Evolutionary conservation across 1,140 invertebrate species (phyloP).

Genomic region (Neodiprion lecontei): DNA sequence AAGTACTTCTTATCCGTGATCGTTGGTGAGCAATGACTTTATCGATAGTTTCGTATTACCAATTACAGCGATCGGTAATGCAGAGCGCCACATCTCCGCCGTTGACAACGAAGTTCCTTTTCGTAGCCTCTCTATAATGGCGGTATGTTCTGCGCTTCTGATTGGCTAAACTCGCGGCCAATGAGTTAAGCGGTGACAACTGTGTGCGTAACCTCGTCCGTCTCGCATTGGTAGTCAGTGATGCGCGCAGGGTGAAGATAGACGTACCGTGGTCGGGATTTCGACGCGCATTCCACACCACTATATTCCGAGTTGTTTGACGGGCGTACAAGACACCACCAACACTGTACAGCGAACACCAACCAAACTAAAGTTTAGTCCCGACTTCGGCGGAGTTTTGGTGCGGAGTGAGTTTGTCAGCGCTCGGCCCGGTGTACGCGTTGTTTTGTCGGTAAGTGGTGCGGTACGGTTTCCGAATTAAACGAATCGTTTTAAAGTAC

Average conservation of each 20-base stretch:
- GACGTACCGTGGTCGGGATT: background rate
- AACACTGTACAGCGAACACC: background rate
- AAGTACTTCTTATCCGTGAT: too few species aligned
- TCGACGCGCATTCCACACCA: slow-evolving; percentile 6
- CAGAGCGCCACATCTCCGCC: background rate
- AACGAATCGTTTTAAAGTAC: too few species aligned
- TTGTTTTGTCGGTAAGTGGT: background rate
- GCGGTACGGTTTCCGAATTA: background rate
- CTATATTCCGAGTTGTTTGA: background rate
- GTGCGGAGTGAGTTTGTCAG: background rate
- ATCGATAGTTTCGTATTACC: too few species aligned
- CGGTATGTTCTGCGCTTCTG: background rate
- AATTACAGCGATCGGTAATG: too few species aligned
- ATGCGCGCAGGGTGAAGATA: background rate
- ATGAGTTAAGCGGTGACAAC: background rate
- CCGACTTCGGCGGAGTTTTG: background rate
- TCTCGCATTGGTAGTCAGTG: background rate
- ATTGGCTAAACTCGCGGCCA: background rate
- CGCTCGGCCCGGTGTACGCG: background rate
- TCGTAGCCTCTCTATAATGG: background rate
- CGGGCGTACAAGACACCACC: background rate
- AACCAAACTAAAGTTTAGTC: background rate
- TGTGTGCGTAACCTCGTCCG: background rate
- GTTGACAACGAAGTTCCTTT: background rate
- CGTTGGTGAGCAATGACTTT: too few species aligned